Base-by-base conservation (phyloP, 2,113 vertebrate species). In the Melanocharis versteri region DNA sequence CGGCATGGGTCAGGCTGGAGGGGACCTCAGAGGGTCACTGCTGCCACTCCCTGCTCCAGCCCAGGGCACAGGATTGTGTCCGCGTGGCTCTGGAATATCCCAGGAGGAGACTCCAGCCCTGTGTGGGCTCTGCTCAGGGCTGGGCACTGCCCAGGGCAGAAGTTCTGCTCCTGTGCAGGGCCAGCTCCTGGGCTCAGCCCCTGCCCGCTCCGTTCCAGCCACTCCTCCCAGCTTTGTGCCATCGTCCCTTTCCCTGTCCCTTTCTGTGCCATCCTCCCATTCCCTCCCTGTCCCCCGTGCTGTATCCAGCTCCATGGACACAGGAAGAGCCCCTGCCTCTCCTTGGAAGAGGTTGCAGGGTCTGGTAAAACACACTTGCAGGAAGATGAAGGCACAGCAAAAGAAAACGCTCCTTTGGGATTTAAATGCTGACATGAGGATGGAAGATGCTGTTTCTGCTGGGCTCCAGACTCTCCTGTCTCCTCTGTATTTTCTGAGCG, bases 281-380 rank as follows among this genome's bases (percentile, higher is more conserved):
- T 45, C 71, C 71, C 33, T 47, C n/a, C n/a, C n/a, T 57, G 3
- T 30, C 21, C 7, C 24, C 48, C 11, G 44, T 1, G 33, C 27
- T 15, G 6, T 0, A 4, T 6, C 24, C 4, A 7, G 31, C n/a
- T 48, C 5, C 2, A 17, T 5, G 77, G 76, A 47, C 53, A 11
- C 30, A 3, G 79, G 21, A 31, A 2, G 31, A 82, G 44, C 31
- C 15, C 5, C 30, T 8, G 1, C 0, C n/a, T 61, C 21, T 58
- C 53, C 57, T 20, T 48, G 77, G 62, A 3, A 44, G 48, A 60
- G 40, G 50, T 4, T 60, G 30, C 27, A 14, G 22, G 15, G 7
- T 35, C 64, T 54, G 58, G 53, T 15, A 18, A 33, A 47, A 35
- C 0, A 1, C 31, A 5, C 39, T n/a, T 10, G 51, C 28, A 48